phyloP scores from a whole-genome alignment of 2,113 vertebrate species.

The Oenanthe oenanthe region DNA sequence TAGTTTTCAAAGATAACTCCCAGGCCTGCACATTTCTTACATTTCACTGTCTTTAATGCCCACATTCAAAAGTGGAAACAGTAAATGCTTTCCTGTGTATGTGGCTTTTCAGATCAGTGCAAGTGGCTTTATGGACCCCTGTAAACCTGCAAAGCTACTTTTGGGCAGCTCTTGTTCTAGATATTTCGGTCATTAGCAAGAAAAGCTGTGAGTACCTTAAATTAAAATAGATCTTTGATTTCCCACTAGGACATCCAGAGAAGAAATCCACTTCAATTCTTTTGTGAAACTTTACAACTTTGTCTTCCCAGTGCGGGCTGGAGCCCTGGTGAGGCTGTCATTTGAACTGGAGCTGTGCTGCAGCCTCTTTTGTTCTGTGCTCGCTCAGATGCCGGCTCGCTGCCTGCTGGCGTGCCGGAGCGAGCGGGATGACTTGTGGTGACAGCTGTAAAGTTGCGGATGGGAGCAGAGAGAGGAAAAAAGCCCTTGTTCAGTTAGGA shows the following conservation, averaged over 20 bases:
- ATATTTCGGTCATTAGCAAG: constrained; percentile 14
- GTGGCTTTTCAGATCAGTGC: neutral
- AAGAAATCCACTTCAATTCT: constrained; percentile 55
- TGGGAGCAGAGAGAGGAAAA: constrained; percentile 57
- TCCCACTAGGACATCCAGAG: constrained; percentile 13
- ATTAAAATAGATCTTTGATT: constrained; percentile 47
- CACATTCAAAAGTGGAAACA: neutral
- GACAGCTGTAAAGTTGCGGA: constrained; percentile 64
- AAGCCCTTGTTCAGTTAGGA: constrained; percentile 57
- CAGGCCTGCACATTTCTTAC: neutral
- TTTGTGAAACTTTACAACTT: constrained; percentile 42
- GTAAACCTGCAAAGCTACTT: neutral
- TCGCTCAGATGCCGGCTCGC: constrained; percentile 15
- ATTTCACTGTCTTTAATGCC: neutral
- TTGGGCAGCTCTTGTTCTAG: neutral
- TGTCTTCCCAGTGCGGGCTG: constrained; percentile 27
- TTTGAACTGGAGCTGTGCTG: constrained; percentile 53
- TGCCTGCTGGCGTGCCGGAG: constrained; percentile 54
- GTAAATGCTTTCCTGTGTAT: neutral
- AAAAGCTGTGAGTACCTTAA: neutral
- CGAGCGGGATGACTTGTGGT: constrained; percentile 45
- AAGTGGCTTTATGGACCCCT: neutral
- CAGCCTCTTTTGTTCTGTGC: constrained; percentile 56
- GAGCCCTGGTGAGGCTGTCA: constrained; percentile 61
- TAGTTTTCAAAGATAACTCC: neutral